These are phyloP conservation scores for Marmota monax DNA, from an alignment of 2,113 vertebrate genomes.

Conservation along the genomic window DNA sequence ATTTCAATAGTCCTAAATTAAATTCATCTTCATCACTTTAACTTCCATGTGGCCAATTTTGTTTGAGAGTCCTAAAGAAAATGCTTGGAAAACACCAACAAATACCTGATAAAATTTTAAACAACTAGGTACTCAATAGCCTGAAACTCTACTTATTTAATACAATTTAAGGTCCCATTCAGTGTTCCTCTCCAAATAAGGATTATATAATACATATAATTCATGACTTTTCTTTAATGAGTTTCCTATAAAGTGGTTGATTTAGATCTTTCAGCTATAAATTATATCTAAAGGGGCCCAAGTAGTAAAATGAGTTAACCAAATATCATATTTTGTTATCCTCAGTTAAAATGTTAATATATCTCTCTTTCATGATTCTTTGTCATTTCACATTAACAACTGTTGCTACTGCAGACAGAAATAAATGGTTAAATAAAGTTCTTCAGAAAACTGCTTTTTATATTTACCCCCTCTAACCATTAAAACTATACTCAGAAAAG, in stretches of 20 bases:
- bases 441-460: background rate
- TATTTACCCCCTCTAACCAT: background rate
- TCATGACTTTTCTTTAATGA: background rate
- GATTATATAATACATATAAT: background rate
- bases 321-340: background rate
- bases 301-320: background rate
- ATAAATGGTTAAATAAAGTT: background rate
- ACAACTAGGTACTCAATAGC: background rate
- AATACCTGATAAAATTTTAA: background rate
- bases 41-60: background rate
- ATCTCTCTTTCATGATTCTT: background rate
- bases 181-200: background rate
- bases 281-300: background rate
- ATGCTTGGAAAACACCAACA: slow-evolving; percentile 18
- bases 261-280: background rate
- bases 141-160: background rate
- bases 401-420: background rate
- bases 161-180: background rate
- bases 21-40: background rate
- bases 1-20: background rate
- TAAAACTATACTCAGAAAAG: background rate
- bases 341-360: background rate
- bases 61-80: background rate
- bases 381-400: background rate
- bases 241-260: background rate